A percentile compares a stretch with the other conserved stretches of the same genome.
These are phyloP conservation scores for Eudyptes chrysolophus DNA, from an alignment of 2,113 vertebrate genomes.

Conservation along the genomic window DNA sequence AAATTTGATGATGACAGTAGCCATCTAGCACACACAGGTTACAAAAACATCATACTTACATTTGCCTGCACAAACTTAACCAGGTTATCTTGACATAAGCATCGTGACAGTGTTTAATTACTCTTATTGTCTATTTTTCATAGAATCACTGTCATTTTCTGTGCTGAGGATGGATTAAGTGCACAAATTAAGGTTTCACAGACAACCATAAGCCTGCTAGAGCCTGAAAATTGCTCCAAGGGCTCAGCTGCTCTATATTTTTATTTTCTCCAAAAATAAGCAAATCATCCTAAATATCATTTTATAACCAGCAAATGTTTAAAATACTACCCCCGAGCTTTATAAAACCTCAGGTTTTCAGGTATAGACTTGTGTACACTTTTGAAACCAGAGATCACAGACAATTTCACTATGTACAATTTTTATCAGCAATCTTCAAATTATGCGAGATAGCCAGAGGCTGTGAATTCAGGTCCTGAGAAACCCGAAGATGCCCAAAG, in stretches of 20 bases:
- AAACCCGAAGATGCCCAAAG: background rate
- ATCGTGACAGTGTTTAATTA: background rate
- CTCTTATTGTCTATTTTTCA: background rate
- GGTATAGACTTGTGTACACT: background rate
- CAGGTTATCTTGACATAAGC: background rate
- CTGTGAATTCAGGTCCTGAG: background rate
- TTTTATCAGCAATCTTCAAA: background rate
- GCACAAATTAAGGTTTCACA: background rate
- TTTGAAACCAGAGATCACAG: background rate
- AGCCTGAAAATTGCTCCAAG: background rate
- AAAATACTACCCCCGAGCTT: background rate
- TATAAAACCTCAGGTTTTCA: background rate
- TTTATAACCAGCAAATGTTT: background rate
- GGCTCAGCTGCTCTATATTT: background rate
- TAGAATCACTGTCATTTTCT: background rate
- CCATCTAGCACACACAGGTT: background rate
- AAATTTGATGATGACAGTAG: background rate
- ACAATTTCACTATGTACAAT: background rate
- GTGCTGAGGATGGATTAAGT: background rate
- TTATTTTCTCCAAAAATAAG: background rate
- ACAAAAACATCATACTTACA: background rate
- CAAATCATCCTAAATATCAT: background rate
- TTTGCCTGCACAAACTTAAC: background rate
- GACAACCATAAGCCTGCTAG: background rate
- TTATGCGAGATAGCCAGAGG: background rate